Conservation (phyloP, 2,797 vertebrate genomes). For the Microchirus variegatus region DNA sequence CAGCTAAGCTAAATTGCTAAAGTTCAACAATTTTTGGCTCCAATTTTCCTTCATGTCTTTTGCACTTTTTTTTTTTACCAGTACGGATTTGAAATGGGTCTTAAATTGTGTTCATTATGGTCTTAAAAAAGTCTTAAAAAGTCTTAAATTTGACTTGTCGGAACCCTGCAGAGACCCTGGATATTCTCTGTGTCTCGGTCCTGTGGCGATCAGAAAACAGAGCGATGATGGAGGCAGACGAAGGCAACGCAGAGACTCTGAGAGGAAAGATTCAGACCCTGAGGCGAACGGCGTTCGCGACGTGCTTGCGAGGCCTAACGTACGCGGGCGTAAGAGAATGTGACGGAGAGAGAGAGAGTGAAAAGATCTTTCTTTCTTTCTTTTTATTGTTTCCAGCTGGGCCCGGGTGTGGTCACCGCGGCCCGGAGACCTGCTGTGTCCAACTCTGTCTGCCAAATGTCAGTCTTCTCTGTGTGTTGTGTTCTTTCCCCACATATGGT, state of each 20-base stretch:
- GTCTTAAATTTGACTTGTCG: too few species aligned
- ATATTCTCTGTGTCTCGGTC: too few species aligned
- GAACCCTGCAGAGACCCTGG: too few species aligned
- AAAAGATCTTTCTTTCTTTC: constrained; percentile 27
- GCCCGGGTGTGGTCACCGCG: constrained; percentile 74
- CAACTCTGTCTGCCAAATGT: constrained; percentile 67
- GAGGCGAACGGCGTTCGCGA: neutral
- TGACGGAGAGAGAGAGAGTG: constrained; percentile 36
- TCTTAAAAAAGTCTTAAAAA: too few species aligned
- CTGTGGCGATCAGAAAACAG: too few species aligned
- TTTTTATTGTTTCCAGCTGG: constrained; percentile 81
- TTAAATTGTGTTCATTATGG: too few species aligned
- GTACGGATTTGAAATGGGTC: too few species aligned
- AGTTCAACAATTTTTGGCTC: too few species aligned
- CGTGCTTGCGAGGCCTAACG: constrained; percentile 17
- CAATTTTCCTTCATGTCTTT: too few species aligned
- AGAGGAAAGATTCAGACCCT: neutral
- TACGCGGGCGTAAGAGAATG: constrained; percentile 14
- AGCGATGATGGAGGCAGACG: constrained; percentile 25
- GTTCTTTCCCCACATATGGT: constrained; percentile 42
- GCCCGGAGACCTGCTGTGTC: constrained; percentile 70
- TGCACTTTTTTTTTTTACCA: too few species aligned
- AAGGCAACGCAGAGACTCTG: constrained; percentile 1
- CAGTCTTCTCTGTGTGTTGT: constrained; percentile 43
- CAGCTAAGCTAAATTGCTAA: too few species aligned